Base-by-base conservation (phyloP, 2,797 vertebrate genomes). In the Tokudaia tokunoshimensis region DNA sequence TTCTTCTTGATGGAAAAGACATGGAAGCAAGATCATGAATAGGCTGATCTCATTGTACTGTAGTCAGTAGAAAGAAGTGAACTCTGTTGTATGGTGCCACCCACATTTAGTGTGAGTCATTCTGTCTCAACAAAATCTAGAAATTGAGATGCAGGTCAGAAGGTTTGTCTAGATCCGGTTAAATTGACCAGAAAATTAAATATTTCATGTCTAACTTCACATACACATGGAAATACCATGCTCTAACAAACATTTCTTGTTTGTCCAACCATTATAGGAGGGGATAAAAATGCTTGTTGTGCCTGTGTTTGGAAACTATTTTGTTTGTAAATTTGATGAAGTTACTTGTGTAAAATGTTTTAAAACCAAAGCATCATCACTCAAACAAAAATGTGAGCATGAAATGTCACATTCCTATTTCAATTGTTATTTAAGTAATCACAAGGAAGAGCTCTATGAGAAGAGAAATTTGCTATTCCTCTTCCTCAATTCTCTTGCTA, bases 311-410 rank as follows among this genome's bases (percentile, higher is more conserved):
- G 37, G 4, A 37, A n/a, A 67, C 76, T 70, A 82, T 94, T n/a
- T 34, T 90, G 8, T 92, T 83, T 61, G 0, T 88, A 67, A 91
- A 72, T 55, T 83, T 59, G 92, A 52, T 34, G 37, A 22, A 7
- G 13, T 15, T 80, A 17, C 9, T 12, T 50, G 1, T 31, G 0
- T 31, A 15, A 70, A 63, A 76, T 94, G 14, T 37, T 24, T 76
- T 75, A 84, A 92, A 8, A 67, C 7, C 24, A 88, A 96, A 79
- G 24, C 20, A 81, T 78, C 19, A 94, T 70, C 50, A 88, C 78
- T 84, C 41, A 65, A 20, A 47, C 89, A 76, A 63, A 26, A 24
- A 4, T 31, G 15, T 29, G 61, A 55, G 26, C 12, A 4, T 78
- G n/a, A 57, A 84, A 75, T 90, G 15, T 50, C 20, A 80, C 81